Evolutionary conservation across 2,888 invertebrate genomes (phyloP), one percentile per base, ranked within the genome.

Genomic region (Calameuta filiformis): DNA sequence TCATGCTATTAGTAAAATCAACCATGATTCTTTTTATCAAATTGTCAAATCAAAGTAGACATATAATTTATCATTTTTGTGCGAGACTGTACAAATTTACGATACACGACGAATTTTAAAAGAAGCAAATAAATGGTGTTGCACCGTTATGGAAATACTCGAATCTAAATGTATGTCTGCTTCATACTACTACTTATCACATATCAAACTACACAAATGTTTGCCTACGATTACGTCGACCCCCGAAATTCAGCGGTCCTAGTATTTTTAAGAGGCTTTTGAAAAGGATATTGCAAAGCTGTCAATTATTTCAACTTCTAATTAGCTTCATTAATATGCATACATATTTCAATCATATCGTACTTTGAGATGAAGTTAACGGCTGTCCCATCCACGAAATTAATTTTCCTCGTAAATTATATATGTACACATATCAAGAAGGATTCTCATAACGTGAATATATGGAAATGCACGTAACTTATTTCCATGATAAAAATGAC

Each of bases 141-240:
- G 56, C 56, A 56, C 56, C 56, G 56, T 56, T 56, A 56, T 56
- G 23, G 23, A 56, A 56, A 56, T 56, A 56, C 56, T 56, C 56
- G 56, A 56, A 56, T 56, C 23, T 56, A 56, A 56, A 23, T 56
- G 23, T 56, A 56, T 56, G 9, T 71, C 69, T 77, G 73, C 75
- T 73, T 77, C 78, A 74, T 78, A 40, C 77, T 79, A 33, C 35
- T 76, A 76, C 77, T 78, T 79, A 82, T 82, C 81, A 82, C 82
- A 82, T 79, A 81, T 34, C 74, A 77, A 78, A 80, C 73, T 77
- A 35, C 56, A 76, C 56, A 56, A 56, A 56, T 56, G 56, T 56
- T 31, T 71, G 33, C 31, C 31, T 71, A 71, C 12, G 12, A 71
- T 71, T 33, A 71, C 33, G 71, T 33, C 15, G 11, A 71, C 71